These are phyloP conservation scores for Paradoxurus hermaphroditus DNA, from an alignment of 2,113 vertebrate species.

Conservation along the genomic window DNA sequence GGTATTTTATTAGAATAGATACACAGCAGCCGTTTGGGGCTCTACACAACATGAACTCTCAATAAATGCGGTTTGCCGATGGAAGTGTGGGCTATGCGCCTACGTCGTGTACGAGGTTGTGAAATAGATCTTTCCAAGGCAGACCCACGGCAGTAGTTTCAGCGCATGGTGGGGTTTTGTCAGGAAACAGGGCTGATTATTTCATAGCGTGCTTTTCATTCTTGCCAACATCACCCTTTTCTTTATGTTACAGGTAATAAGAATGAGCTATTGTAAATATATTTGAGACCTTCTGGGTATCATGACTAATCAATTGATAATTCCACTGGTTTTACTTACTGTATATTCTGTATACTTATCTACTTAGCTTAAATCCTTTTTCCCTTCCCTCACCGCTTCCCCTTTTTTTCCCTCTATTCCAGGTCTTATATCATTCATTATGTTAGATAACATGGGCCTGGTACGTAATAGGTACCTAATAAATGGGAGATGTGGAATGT, in stretches of 20 bases:
- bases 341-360: not conserved
- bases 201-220: not conserved
- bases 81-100: not conserved
- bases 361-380: not conserved
- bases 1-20: not conserved
- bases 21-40: not conserved
- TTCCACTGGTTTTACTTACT: not conserved
- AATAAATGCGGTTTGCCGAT: not conserved
- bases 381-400: rapidly evolving
- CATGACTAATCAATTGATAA: not conserved
- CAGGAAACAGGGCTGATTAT: not conserved
- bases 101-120: not conserved
- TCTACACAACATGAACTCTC: not conserved
- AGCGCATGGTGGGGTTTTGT: not conserved
- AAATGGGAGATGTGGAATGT: not conserved
- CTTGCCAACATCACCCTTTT: not conserved
- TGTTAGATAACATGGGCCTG: not conserved
- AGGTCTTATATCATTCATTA: not conserved
- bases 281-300: not conserved
- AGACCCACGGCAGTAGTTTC: not conserved
- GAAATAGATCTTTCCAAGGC: not conserved
- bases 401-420: not conserved
- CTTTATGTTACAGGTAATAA: not conserved
- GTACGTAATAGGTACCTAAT: not conserved
- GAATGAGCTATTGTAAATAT: not conserved